Percentiles rank a stretch among this genome's conserved stretches.
Evolutionary conservation across 2,888 invertebrate genomes (phyloP).

Genomic region (Incurvaria masculella): DNA sequence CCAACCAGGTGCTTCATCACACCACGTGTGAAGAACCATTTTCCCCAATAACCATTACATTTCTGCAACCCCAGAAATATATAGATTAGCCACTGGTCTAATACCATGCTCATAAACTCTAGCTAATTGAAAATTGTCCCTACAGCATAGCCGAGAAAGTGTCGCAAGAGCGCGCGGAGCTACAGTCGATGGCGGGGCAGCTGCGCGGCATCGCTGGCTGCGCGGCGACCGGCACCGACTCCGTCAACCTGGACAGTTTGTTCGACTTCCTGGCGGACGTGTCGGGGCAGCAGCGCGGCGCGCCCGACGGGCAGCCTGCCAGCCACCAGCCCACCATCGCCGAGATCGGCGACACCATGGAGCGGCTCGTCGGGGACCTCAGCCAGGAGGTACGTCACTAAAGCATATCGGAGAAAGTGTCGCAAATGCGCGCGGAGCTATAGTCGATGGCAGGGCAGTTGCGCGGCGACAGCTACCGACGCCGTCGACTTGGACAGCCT

Average conservation of each 20-base stretch:
- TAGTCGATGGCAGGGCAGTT: constrained; percentile 47
- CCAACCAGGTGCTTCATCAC: too few species aligned
- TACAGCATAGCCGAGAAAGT: constrained; percentile 66
- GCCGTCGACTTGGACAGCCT: constrained; percentile 86
- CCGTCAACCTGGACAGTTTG: constrained; percentile 84
- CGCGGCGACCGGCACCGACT: constrained; percentile 56
- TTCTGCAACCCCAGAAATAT: too few species aligned
- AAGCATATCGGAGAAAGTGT: constrained; percentile 60
- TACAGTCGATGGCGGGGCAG: constrained; percentile 47
- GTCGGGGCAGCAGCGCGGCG: constrained; percentile 38
- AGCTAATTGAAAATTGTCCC: too few species aligned
- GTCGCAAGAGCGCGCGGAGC: constrained; percentile 56
- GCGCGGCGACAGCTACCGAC: constrained; percentile 54
- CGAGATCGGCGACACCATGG: constrained; percentile 83
- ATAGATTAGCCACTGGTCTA: background rate
- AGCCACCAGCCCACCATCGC: constrained; percentile 67
- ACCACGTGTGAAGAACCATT: too few species aligned
- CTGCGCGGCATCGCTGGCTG: constrained; percentile 35
- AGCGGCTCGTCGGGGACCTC: constrained; percentile 75
- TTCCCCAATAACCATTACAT: too few species aligned
- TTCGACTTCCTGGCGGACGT: constrained; percentile 88
- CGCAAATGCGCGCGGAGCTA: constrained; percentile 56
- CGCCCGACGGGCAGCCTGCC: constrained; percentile 49
- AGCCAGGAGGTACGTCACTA: constrained; percentile 64
- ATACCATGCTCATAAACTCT: background rate